Evolutionary conservation across 2,797 vertebrate genomes (phyloP), one percentile per base, ranked within the genome.

Genomic region (Tiaroga cobitis): DNA sequence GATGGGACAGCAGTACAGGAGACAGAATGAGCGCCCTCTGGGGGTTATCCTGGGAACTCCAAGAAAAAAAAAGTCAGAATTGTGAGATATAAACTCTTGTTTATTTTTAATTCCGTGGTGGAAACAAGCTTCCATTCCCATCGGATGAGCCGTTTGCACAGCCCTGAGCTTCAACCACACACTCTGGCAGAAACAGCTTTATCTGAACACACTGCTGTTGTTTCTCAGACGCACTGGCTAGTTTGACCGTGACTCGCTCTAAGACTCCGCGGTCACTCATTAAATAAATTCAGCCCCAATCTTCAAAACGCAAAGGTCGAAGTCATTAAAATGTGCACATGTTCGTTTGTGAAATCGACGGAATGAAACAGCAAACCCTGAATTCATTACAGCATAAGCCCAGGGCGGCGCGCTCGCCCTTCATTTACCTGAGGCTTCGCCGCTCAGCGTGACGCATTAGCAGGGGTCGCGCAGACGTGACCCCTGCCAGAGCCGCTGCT

Each of bases 251-350:
- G 26, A 82, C 24, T 41, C 19, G 67, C 34, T 81, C 49, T 24
- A 69, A 81, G 46, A 81, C 39, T 46, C 26, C 2, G 54, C 8
- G 39, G 39, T 74, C 69, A 82, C 69, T 82, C 69, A 74, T 74
- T 74, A 63, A 74, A 82, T 46, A 37, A 24, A 74, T 63, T 82
- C 69, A 72, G 69, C 26, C 39, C 13, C 56, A 63, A 74, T 34
- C 81, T 73, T 74, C 54, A 74, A 82, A 82, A 61, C 11, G 8
- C 26, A 74, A 74, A 82, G 69, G 81, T 74, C 81, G 59, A 63
- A 82, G 81, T 82, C 69, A 82, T 82, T 74, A 82, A 74, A 82
- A 82, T 74, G 54, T 70, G 67, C 32, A 70, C 67, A 81, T 70
- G 49, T 81, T 70, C 24, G 65, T 41, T 81, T 70, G 65, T 32